Conservation (phyloP, 2,888 invertebrate genomes). For the Tortrix viridana region DNA sequence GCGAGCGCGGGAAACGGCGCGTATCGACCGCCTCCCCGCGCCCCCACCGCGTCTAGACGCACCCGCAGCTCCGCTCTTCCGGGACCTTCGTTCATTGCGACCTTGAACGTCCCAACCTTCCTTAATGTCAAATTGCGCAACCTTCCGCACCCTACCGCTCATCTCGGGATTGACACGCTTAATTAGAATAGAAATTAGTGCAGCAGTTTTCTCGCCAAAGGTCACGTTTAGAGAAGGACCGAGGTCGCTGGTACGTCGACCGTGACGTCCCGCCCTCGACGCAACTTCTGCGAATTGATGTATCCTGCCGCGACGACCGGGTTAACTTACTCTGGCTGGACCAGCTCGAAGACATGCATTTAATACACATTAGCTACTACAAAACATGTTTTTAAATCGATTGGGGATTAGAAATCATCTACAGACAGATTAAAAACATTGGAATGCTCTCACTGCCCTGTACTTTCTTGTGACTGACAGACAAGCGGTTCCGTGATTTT, state of each 20-base stretch:
- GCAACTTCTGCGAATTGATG: slow-evolving; percentile 65
- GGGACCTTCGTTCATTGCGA: slow-evolving; percentile 80
- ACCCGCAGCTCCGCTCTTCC: slow-evolving; percentile 77
- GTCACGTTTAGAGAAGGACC: slow-evolving; percentile 50
- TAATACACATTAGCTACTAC: slow-evolving; percentile 14
- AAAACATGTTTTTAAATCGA: slow-evolving; percentile 26
- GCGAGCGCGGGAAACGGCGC: slow-evolving; percentile 81
- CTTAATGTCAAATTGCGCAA: slow-evolving; percentile 77
- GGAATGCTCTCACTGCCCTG: slow-evolving; percentile 17
- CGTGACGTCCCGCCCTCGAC: slow-evolving; percentile 69
- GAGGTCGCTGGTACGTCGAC: slow-evolving; percentile 70
- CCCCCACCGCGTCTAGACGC: slow-evolving; percentile 80
- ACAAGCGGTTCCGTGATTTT: slow-evolving; percentile 14
- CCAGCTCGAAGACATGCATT: slow-evolving; percentile 46
- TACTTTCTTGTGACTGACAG: slow-evolving; percentile 19
- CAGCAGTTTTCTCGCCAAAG: slow-evolving; percentile 44
- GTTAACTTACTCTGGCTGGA: slow-evolving; percentile 64
- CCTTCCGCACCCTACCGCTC: slow-evolving; percentile 52
- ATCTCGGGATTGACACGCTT: slow-evolving; percentile 59
- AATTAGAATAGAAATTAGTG: slow-evolving; percentile 57
- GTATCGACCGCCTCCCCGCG: slow-evolving; percentile 76
- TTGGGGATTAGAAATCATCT: slow-evolving; percentile 44
- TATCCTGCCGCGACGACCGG: slow-evolving; percentile 60
- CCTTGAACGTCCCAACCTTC: slow-evolving; percentile 83
- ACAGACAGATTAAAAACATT: slow-evolving; percentile 26